Conservation (phyloP, 2,113 vertebrate genomes). For the Lichenostomus cassidix region DNA sequence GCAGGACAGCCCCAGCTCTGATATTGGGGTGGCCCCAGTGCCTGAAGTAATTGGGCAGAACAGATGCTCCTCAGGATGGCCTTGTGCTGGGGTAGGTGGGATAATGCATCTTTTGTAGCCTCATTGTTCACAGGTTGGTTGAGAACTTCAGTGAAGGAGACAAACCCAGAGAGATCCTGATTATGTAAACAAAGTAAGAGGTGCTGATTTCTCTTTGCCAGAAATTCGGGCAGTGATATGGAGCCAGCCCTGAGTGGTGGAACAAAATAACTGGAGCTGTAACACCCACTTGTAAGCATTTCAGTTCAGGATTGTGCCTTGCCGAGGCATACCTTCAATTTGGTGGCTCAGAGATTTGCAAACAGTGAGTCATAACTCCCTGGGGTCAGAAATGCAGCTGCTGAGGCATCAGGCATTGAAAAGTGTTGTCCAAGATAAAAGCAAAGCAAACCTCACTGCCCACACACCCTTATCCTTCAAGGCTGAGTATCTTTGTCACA, state of each 20-base stretch:
- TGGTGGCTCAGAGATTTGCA: constrained; percentile 32
- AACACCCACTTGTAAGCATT: not conserved
- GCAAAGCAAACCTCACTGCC: constrained; percentile 49
- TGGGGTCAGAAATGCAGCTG: constrained; percentile 42
- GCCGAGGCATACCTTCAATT: not conserved
- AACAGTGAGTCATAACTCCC: constrained; percentile 49
- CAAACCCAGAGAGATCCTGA: not conserved
- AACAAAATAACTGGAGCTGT: not conserved
- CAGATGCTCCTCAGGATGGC: not conserved
- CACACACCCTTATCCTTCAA: constrained; percentile 56
- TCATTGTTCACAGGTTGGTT: not conserved
- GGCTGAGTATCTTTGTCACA: constrained; percentile 39
- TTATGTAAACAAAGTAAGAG: not conserved
- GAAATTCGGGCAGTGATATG: not conserved
- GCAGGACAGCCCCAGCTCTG: not conserved
- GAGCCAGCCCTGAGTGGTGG: not conserved
- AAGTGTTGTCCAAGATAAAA: constrained; percentile 57
- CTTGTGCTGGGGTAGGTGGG: not conserved
- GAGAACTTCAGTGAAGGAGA: not conserved
- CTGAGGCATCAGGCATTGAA: constrained; percentile 28
- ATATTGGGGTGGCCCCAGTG: not conserved
- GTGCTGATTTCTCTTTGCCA: not conserved
- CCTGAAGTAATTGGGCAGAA: not conserved
- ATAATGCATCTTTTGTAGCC: not conserved
- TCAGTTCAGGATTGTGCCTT: not conserved